Conservation (phyloP, 2,113 vertebrate genomes). For the Seriola rivoliana region DNA sequence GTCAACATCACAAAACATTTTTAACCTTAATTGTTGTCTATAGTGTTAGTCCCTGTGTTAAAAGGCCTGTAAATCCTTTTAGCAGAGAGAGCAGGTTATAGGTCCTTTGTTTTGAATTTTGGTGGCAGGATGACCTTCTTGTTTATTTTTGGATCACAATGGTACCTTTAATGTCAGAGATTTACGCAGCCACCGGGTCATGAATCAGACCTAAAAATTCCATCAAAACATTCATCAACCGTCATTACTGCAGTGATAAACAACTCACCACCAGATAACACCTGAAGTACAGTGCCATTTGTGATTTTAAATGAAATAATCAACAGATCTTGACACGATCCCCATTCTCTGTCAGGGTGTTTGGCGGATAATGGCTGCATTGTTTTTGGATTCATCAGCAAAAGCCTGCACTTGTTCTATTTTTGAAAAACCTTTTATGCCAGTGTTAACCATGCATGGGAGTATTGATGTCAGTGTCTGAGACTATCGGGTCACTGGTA, state of each 20-base stretch:
- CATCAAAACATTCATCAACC: slow-evolving; percentile 65
- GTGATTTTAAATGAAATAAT: slow-evolving; percentile 66
- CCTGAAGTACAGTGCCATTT: slow-evolving; percentile 59
- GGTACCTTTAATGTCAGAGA: slow-evolving; percentile 51
- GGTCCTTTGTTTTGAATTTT: slow-evolving; percentile 15
- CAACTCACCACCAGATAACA: slow-evolving; percentile 45
- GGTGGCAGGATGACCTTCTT: neutral
- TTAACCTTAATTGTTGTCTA: neutral
- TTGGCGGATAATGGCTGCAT: slow-evolving; percentile 73
- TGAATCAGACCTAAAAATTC: slow-evolving; percentile 49
- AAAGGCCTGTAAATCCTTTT: slow-evolving; percentile 16
- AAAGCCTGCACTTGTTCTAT: slow-evolving; percentile 73
- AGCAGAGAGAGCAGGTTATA: slow-evolving; percentile 18
- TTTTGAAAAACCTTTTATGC: slow-evolving; percentile 68
- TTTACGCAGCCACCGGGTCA: slow-evolving; percentile 38
- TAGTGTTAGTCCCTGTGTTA: neutral
- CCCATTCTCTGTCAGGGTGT: slow-evolving; percentile 42
- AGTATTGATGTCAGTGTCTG: slow-evolving; percentile 65
- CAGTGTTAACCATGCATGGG: slow-evolving; percentile 56
- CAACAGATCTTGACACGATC: slow-evolving; percentile 64
- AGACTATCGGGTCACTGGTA: slow-evolving; percentile 72
- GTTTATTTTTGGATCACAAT: slow-evolving; percentile 40
- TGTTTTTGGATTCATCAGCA: slow-evolving; percentile 72
- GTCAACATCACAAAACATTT: slow-evolving; percentile 1
- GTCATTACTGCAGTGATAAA: slow-evolving; percentile 67